Evolutionary conservation across 2,113 vertebrate species (phyloP).

Genomic region (Bombycilla garrulus): DNA sequence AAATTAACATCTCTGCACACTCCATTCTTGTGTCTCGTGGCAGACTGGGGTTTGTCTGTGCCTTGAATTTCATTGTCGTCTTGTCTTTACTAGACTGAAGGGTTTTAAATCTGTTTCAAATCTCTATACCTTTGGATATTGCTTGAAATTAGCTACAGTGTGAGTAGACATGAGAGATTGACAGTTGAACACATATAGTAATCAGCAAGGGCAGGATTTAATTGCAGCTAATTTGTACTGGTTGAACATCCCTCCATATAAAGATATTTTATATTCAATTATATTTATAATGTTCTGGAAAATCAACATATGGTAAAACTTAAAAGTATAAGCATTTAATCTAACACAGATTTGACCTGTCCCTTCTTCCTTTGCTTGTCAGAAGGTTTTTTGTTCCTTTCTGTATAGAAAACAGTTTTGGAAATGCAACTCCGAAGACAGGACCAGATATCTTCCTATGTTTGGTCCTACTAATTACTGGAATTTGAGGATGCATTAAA

Average conservation of each 20-base stretch:
- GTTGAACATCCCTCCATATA: slow-evolving; percentile 28
- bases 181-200: not conserved
- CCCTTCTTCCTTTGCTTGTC: not conserved
- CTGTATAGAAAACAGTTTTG: not conserved
- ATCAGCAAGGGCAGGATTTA: slow-evolving; percentile 41
- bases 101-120: slow-evolving; percentile 17
- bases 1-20: not conserved
- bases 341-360: slow-evolving; percentile 3
- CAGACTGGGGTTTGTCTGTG: not conserved
- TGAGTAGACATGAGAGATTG: slow-evolving; percentile 7
- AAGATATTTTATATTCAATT: slow-evolving; percentile 18
- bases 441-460: not conserved
- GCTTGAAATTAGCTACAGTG: not conserved
- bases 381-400: not conserved
- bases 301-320: slow-evolving; percentile 23
- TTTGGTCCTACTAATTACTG: not conserved
- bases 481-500: not conserved
- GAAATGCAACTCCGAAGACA: not conserved
- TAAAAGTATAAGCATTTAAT: slow-evolving; percentile 13
- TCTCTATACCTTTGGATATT: not conserved
- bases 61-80: not conserved
- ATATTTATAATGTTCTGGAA: slow-evolving; percentile 28
- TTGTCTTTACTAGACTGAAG: not conserved
- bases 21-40: fast-evolving
- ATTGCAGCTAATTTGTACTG: slow-evolving; percentile 48